Percentiles rank a stretch among this genome's conserved stretches.
These are phyloP conservation scores for Scolopax bukidnonensis DNA, from an alignment of 2,797 vertebrate species.

Conservation along the genomic window DNA sequence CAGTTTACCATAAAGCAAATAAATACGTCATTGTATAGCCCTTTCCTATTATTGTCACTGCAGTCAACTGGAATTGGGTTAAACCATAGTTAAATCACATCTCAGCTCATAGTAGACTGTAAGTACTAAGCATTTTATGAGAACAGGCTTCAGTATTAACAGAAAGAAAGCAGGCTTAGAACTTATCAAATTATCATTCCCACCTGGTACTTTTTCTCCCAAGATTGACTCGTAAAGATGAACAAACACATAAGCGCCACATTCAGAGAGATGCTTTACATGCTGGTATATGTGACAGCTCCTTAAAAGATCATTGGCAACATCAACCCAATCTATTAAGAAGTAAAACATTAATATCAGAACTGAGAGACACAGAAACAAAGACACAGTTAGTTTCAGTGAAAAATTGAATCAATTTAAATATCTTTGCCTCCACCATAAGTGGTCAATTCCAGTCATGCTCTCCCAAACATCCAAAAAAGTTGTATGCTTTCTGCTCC, in stretches of 20 bases:
- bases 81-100: not conserved
- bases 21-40: not conserved
- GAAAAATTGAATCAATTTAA: not conserved
- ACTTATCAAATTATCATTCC: not conserved
- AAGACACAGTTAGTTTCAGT: not conserved
- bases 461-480: not conserved
- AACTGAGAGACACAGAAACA: not conserved
- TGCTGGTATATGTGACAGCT: slow-evolving; percentile 86
- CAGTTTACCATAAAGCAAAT: not conserved
- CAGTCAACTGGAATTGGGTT: not conserved
- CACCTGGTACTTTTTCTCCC: slow-evolving; percentile 94
- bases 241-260: slow-evolving; percentile 88
- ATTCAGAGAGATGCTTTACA: slow-evolving; percentile 85
- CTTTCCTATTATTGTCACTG: not conserved
- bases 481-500: not conserved
- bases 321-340: slow-evolving; percentile 86
- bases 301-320: slow-evolving; percentile 89
- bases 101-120: not conserved
- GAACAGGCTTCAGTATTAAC: not conserved
- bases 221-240: slow-evolving; percentile 89
- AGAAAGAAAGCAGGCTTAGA: not conserved
- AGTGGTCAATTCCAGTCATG: not conserved
- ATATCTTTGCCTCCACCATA: not conserved
- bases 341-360: not conserved
- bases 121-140: not conserved